Conservation (phyloP, 2,797 vertebrate species). For the Enteromius fasciolatus region DNA sequence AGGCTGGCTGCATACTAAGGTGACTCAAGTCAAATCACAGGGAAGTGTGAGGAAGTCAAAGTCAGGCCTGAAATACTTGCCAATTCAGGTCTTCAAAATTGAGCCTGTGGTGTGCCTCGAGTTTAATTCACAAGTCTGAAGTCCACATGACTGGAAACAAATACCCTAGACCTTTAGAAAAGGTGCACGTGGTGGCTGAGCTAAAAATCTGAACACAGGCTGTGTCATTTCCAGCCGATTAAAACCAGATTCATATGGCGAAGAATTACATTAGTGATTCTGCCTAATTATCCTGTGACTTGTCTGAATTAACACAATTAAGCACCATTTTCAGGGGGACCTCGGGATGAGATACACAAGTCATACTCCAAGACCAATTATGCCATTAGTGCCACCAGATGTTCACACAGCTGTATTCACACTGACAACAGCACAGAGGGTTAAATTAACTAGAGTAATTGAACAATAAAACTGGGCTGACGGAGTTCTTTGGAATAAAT, state of each 20-base stretch:
- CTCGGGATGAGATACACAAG: slow-evolving; percentile 67
- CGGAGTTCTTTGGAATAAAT: slow-evolving; percentile 44
- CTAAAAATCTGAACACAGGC: not conserved
- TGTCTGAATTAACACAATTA: slow-evolving; percentile 73
- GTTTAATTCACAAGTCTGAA: slow-evolving; percentile 8
- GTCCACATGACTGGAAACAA: not conserved
- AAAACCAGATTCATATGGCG: slow-evolving; percentile 42
- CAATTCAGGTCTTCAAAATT: slow-evolving; percentile 9
- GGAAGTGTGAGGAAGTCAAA: slow-evolving; percentile 5
- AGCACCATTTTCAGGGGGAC: slow-evolving; percentile 63
- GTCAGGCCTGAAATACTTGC: not conserved
- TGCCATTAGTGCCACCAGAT: slow-evolving; percentile 70
- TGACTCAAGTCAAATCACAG: not conserved
- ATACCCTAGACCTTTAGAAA: not conserved
- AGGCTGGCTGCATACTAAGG: not conserved
- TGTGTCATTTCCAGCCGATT: slow-evolving; percentile 36
- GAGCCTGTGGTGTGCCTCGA: not conserved
- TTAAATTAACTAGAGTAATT: slow-evolving; percentile 71
- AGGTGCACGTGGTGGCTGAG: not conserved
- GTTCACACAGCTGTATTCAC: slow-evolving; percentile 73
- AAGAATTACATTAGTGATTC: slow-evolving; percentile 50
- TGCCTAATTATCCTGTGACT: slow-evolving; percentile 58
- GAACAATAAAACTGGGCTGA: slow-evolving; percentile 64
- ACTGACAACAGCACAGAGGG: slow-evolving; percentile 65
- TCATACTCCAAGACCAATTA: slow-evolving; percentile 67